Evolutionary conservation across 2,888 invertebrate species (phyloP).

Genomic region (Drosophila tripunctata): DNA sequence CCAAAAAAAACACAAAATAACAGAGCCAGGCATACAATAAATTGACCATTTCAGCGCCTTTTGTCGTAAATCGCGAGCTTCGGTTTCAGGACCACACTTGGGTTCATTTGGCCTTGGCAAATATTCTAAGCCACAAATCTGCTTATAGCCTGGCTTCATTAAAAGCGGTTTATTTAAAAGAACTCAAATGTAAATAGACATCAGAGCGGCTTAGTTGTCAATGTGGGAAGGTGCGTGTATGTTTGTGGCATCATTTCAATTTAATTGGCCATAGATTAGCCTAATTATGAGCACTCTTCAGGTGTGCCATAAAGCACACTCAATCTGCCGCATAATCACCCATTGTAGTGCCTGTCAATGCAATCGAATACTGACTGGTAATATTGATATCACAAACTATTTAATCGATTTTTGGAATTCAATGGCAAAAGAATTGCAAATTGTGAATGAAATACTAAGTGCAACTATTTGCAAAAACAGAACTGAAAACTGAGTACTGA

Average conservation of each 20-base stretch:
- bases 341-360: not conserved
- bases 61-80: constrained; percentile 65
- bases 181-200: constrained; percentile 51
- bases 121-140: constrained; percentile 81
- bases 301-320: constrained; percentile 8
- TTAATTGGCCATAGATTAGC: constrained; percentile 42
- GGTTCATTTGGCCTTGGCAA: constrained; percentile 70
- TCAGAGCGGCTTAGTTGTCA: not conserved
- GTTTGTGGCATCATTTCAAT: constrained; percentile 1
- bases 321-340: constrained; percentile 9
- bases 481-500: not conserved
- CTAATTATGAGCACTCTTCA: constrained; percentile 37
- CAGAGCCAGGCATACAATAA: constrained; percentile 48
- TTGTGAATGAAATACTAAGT: not conserved
- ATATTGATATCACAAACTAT: not conserved
- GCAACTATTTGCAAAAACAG: not conserved
- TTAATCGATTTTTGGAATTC: too few species aligned
- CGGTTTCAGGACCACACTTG: constrained; percentile 11
- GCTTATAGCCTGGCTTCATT: constrained; percentile 77
- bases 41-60: constrained; percentile 72
- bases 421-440: not conserved
- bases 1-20: constrained; percentile 4
- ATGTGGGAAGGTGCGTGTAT: not conserved
- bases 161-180: constrained; percentile 77
- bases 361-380: not conserved